phyloP scores from a whole-genome alignment of 2,888 invertebrate genomes.

The Byasa hedistus region DNA sequence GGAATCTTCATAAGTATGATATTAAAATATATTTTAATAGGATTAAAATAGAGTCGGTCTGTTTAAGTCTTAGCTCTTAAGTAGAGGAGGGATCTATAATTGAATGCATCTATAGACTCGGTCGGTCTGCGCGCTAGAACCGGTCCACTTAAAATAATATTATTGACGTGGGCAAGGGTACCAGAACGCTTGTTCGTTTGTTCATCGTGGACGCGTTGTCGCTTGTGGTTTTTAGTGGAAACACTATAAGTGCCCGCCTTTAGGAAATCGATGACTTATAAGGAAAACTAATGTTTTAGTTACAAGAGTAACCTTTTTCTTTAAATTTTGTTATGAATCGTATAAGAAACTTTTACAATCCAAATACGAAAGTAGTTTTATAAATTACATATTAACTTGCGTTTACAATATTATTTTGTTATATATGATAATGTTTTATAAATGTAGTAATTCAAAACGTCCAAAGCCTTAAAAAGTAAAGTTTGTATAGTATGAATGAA shows the following conservation, averaged over 20 bases:
- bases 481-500: background rate
- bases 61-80: slow-evolving; percentile 12
- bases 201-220: slow-evolving; percentile 28
- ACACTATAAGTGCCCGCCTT: slow-evolving; percentile 34
- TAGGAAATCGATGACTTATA: slow-evolving; percentile 5
- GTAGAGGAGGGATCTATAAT: slow-evolving; percentile 42
- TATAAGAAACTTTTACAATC: background rate
- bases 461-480: background rate
- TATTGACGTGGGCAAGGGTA: slow-evolving; percentile 57
- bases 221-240: slow-evolving; percentile 46
- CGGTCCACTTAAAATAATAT: slow-evolving; percentile 72
- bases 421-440: background rate
- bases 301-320: background rate
- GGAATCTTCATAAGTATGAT: background rate
- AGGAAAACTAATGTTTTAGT: background rate
- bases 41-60: slow-evolving; percentile 7
- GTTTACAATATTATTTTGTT: background rate
- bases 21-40: background rate
- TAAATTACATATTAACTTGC: background rate
- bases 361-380: too few relatives aligned
- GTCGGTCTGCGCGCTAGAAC: slow-evolving; percentile 52
- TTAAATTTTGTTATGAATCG: background rate
- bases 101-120: slow-evolving; percentile 53
- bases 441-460: background rate
- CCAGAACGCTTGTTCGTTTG: slow-evolving; percentile 33